Conservation (phyloP, 2,113 vertebrate genomes). For the Dissostichus mawsoni region DNA sequence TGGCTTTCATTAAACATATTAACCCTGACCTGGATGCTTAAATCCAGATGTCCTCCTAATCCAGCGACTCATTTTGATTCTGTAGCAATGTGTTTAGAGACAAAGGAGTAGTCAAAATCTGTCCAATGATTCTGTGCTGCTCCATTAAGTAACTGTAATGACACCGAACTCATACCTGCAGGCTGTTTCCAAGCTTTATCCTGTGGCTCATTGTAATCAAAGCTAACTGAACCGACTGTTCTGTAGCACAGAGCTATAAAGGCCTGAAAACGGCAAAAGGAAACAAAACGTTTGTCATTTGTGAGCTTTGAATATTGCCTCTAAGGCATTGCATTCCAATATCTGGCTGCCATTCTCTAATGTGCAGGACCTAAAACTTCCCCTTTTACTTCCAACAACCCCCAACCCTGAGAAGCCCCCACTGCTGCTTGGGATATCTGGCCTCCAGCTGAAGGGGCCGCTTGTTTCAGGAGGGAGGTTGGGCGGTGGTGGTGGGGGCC, state of each 20-base stretch:
- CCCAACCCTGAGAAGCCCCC: conserved; percentile 54
- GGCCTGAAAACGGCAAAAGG: not conserved
- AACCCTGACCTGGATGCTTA: not conserved
- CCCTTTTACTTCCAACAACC: conserved; percentile 51
- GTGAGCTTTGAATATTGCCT: conserved; percentile 1
- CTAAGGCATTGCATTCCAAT: not conserved
- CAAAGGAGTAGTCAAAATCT: not conserved
- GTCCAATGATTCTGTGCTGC: conserved; percentile 20
- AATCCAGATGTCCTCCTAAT: conserved; percentile 7
- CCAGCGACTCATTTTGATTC: not conserved
- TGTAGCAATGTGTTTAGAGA: not conserved
- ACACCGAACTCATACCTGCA: conserved; percentile 41
- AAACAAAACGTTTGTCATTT: not conserved
- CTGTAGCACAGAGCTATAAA: not conserved
- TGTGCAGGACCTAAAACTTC: conserved; percentile 60
- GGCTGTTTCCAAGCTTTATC: conserved; percentile 20
- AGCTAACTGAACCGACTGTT: not conserved
- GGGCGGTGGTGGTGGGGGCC: conserved; percentile 75
- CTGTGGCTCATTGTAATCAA: not conserved
- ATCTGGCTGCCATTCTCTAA: conserved; percentile 39
- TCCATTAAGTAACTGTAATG: conserved; percentile 10
- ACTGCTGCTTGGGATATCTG: conserved; percentile 86
- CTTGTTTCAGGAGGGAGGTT: conserved; percentile 82
- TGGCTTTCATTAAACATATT: not conserved
- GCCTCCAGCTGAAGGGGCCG: conserved; percentile 87